Evolutionary conservation across 2,113 vertebrate genomes (phyloP), one percentile per base, ranked within the genome.

Genomic region (Cyanoderma ruficeps): DNA sequence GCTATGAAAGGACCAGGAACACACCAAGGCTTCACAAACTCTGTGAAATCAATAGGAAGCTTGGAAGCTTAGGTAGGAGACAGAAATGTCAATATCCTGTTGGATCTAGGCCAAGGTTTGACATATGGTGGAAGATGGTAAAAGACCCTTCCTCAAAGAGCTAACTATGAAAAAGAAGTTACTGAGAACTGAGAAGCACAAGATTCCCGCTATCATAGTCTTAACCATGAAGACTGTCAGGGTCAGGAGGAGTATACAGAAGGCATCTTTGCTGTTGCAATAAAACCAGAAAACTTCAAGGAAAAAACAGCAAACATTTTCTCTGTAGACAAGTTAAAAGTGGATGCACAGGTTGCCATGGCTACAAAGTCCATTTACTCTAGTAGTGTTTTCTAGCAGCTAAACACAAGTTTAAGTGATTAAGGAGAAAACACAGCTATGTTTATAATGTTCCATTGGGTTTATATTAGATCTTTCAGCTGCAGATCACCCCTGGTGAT

Each of bases 281-380:
- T 75, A 57, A 84, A 95, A 23, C 3, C 22, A 87, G 67, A 96
- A 92, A 90, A 91, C 60, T 44, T 85, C n/a, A 92, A 84, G 60
- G 46, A 46, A 77, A 87, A 42, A 49, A 25, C 24, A 0, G 6
- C 42, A 69, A 92, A 61, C 23, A 44, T 59, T 94, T 91, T 87
- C 30, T 90, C 50, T 87, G 69, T 47, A 71, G 74, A 64, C 41
- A 91, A 96, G 79, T 89, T 90, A 90, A 93, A 94, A 94, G 64
- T 75, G 56, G 53, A 93, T 83, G 46, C 56, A 75, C 55, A 68
- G 30, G 91, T 97, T 96, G 81, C 68, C 86, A 91, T 94, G 75
- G 90, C 76, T 93, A 97, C 86, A 86, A 59, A 87, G 93, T 88
- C 74, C 27, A 27, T 95, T 96, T 95, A 92, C 70, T 94, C 37